Evolutionary conservation across 2,888 invertebrate species (phyloP), one percentile per base, ranked within the genome.

Genomic region (Horisme vitalbata): DNA sequence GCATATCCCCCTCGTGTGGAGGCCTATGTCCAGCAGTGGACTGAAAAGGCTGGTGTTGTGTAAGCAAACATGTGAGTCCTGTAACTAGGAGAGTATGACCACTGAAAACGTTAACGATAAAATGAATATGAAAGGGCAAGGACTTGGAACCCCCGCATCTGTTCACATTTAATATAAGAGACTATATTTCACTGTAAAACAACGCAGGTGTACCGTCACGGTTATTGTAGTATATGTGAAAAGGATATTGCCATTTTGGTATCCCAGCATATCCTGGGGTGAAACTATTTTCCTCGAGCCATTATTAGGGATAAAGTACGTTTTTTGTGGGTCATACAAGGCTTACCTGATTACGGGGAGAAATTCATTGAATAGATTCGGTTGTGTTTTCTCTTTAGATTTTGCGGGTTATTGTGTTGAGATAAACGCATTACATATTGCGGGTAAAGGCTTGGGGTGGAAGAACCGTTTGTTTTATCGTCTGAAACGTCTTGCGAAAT

Each of bases 161-260:
- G n/a, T 4, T 7, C 4, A 20, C 8, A 5, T 20, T 20, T 20
- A 20, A n/a, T n/a, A 23, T 11, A 11, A 11, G 3, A 26, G 4
- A 26, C 2, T 5, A 26, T 26, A 26, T 26, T 26, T 26, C 11
- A 11, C 26, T 11, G 10, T 26, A 11, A 26, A 26, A 11, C 11
- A 26, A 11, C 11, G 11, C 6, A 0, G 26, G 26, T 26, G 11
- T 10, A 26, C 11, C 11, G 1, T 18, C 18, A 18, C 18, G 6
- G 5, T 11, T 11, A 26, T 26, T 26, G 26, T 30, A 36, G 32
- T 45, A 33, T 38, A 34, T 21, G 39, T 26, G 23, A 15, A 36
- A 12, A 33, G 45, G 43, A 41, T 41, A 50, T 50, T 45, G 45
- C 45, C 32, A 37, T 41, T 35, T 39, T 11, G 23, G 18, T n/a